Percentiles rank a stretch among this genome's conserved stretches.
Conservation (phyloP, 2,888 invertebrate species). For the Tubulanus polymorphus region DNA sequence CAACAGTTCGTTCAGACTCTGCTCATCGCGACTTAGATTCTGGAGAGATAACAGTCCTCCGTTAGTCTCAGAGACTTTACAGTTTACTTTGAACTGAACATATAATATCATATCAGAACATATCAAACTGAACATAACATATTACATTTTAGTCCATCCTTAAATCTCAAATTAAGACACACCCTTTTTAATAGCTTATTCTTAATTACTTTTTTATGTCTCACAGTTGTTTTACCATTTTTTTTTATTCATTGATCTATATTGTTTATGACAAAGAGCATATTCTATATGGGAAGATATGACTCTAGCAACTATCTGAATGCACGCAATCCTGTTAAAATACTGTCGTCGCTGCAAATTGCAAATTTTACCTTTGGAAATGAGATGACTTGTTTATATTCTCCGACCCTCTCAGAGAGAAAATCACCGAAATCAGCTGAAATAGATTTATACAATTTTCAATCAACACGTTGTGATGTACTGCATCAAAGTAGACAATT, state of each 20-base stretch:
- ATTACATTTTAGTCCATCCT: too few relatives aligned
- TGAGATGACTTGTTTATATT: conserved; percentile 82
- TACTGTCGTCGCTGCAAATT: too few relatives aligned
- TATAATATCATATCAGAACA: background rate
- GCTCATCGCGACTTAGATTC: conserved; percentile 65
- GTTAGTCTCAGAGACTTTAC: too few relatives aligned
- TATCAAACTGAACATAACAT: background rate
- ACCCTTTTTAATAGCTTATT: background rate
- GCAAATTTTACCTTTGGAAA: conserved; percentile 90
- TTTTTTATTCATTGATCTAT: background rate
- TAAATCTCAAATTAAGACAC: too few relatives aligned
- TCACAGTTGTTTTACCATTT: background rate
- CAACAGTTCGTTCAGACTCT: conserved; percentile 32
- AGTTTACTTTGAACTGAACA: too few relatives aligned
- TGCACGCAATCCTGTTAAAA: too few relatives aligned
- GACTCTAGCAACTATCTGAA: too few relatives aligned
- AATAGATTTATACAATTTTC: conserved; percentile 29
- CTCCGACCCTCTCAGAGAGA: conserved; percentile 77
- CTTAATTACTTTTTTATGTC: background rate
- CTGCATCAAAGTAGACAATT: too few relatives aligned
- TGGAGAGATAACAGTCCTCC: conserved; percentile 34
- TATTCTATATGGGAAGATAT: background rate
- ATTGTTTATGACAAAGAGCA: background rate
- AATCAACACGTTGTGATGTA: too few relatives aligned
- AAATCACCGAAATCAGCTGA: conserved; percentile 90